Evolutionary conservation across 2,888 invertebrate genomes (phyloP).

Genomic region (Dyspetes luteomarginatus): DNA sequence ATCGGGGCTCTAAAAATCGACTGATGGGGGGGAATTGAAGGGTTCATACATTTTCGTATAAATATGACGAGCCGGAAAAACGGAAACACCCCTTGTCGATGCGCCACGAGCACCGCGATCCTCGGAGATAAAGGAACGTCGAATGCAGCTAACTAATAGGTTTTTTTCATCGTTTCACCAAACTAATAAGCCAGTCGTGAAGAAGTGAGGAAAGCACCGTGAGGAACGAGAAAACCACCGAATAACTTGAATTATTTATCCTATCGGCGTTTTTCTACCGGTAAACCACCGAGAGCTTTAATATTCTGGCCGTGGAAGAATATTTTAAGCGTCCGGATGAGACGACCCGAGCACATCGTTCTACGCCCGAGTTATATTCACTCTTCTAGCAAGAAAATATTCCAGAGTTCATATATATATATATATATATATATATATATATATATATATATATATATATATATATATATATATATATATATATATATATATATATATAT

Average conservation of each 20-base stretch:
- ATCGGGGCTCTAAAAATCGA: conserved; percentile 64
- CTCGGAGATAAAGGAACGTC: conserved; percentile 47
- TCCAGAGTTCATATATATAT: conserved; percentile 1
- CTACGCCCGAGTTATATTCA: conserved; percentile 56
- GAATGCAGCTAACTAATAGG: conserved; percentile 79
- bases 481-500: conserved; percentile 26
- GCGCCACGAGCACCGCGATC: not conserved
- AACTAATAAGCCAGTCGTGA: conserved; percentile 79
- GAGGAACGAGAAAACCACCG: conserved; percentile 70
- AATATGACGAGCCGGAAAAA: conserved; percentile 8
- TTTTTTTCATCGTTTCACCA: conserved; percentile 79
- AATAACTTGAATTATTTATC: conserved; percentile 81
- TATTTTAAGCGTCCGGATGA: conserved; percentile 62
- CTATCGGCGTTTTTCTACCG: conserved; percentile 73
- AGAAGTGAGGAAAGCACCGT: conserved; percentile 18
- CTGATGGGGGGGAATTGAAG: conserved; percentile 72
- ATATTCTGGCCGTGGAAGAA: conserved; percentile 63
- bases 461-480: conserved; percentile 29
- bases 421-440: conserved; percentile 28
- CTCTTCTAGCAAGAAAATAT: conserved; percentile 23
- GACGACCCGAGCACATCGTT: conserved; percentile 48
- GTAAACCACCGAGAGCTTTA: conserved; percentile 65
- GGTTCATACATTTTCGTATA: conserved; percentile 45
- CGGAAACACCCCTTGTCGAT: conserved; percentile 40
- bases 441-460: conserved; percentile 22